phyloP scores from a whole-genome alignment of 1,140 invertebrate species.

The Leucophenga varia region DNA sequence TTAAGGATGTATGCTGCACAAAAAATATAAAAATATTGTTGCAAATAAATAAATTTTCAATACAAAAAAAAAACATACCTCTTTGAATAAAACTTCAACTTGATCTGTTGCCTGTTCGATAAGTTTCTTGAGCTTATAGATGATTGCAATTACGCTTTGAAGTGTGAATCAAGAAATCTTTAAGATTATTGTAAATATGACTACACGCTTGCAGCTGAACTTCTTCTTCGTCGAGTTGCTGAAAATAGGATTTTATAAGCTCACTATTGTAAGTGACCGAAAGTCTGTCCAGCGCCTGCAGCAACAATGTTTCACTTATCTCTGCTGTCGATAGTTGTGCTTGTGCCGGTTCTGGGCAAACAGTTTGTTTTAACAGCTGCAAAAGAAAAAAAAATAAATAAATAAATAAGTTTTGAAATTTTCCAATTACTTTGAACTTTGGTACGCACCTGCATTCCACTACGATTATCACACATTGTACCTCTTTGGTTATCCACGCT shows the following conservation, averaged over 20 bases:
- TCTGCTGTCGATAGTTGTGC: constrained; percentile 34
- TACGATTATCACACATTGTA: constrained; percentile 44
- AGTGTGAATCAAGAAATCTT: constrained; percentile 35
- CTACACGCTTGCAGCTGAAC: background rate
- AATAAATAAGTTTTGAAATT: background rate
- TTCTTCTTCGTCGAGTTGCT: constrained; percentile 14
- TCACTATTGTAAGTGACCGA: constrained; percentile 40
- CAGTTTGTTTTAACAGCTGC: constrained; percentile 39
- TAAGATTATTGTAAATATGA: constrained; percentile 36
- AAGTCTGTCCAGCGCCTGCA: constrained; percentile 49
- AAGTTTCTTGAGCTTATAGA: constrained; percentile 39
- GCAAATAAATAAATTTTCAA: background rate
- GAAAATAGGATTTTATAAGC: constrained; percentile 33
- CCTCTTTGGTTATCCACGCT: constrained; percentile 28
- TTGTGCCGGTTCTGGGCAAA: constrained; percentile 28
- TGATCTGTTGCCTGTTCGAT: constrained; percentile 37
- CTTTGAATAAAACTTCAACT: constrained; percentile 40
- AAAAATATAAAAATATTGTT: background rate
- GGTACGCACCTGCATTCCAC: constrained; percentile 27
- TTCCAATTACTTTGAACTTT: background rate
- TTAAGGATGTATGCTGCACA: constrained; percentile 17
- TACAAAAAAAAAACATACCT: constrained; percentile 19
- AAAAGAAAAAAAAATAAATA: background rate
- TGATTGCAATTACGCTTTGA: constrained; percentile 48
- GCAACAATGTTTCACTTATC: constrained; percentile 37